Evolutionary conservation across 2,797 vertebrate genomes (phyloP).

Genomic region (Cyclopterus lumpus): DNA sequence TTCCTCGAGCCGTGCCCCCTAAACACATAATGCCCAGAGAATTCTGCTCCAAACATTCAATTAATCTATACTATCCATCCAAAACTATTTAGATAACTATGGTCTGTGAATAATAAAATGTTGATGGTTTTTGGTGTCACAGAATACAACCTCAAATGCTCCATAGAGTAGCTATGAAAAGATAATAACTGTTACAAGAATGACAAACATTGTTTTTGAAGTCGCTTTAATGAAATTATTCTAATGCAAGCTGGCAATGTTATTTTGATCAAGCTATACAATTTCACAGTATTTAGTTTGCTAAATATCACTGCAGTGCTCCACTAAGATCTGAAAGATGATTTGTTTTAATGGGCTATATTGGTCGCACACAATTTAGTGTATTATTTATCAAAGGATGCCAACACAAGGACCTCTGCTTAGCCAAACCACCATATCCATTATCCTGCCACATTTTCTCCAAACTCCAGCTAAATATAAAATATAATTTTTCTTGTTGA

Average conservation of each 20-base stretch:
- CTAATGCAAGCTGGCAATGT: slow-evolving; percentile 28
- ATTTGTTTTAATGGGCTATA: slow-evolving; percentile 47
- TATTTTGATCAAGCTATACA: slow-evolving; percentile 41
- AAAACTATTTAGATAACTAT: not conserved
- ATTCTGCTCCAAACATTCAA: not conserved
- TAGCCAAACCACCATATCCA: slow-evolving; percentile 63
- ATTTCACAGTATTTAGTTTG: slow-evolving; percentile 34
- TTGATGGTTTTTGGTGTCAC: not conserved
- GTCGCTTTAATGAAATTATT: slow-evolving; percentile 33
- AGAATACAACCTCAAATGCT: not conserved
- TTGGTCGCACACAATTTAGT: slow-evolving; percentile 55
- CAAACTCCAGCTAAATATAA: slow-evolving; percentile 76
- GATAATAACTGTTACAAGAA: not conserved
- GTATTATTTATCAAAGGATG: slow-evolving; percentile 62
- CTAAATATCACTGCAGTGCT: slow-evolving; percentile 39
- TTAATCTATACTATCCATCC: not conserved
- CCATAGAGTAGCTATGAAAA: not conserved
- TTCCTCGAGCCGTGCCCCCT: not conserved
- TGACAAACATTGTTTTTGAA: not conserved
- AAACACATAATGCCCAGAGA: not conserved
- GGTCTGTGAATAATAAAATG: not conserved
- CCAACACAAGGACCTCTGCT: slow-evolving; percentile 55
- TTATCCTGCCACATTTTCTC: slow-evolving; percentile 74
- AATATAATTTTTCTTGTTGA: slow-evolving; percentile 78
- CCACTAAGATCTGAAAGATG: slow-evolving; percentile 31